phyloP scores from a whole-genome alignment of 2,113 vertebrate genomes.

The Pimephales promelas region DNA sequence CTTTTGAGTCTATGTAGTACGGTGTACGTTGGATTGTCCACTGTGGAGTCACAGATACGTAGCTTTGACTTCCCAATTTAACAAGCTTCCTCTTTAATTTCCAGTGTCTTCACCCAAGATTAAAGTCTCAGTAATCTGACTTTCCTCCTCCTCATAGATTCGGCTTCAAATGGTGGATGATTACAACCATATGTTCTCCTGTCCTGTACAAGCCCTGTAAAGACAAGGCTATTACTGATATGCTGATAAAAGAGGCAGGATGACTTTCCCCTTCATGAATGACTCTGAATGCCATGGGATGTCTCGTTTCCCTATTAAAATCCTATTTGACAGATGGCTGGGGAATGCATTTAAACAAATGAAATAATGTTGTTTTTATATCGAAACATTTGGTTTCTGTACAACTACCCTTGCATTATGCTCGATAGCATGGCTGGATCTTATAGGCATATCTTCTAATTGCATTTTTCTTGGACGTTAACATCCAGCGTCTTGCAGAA shows the following conservation, averaged over 20 bases:
- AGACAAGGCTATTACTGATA: constrained; percentile 46
- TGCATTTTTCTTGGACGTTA: constrained; percentile 48
- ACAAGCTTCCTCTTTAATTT: constrained; percentile 38
- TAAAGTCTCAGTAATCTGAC: constrained; percentile 46
- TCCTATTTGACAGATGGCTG: neutral
- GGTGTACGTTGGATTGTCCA: neutral
- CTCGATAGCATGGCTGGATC: constrained; percentile 11
- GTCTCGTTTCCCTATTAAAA: constrained; percentile 5
- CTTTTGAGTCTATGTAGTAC: neutral
- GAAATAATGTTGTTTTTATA: constrained; percentile 1
- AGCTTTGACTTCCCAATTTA: constrained; percentile 2
- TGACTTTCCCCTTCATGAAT: neutral
- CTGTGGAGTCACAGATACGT: neutral
- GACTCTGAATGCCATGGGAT: constrained; percentile 8
- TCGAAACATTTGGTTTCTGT: neutral
- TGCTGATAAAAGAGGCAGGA: constrained; percentile 14
- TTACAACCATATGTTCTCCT: constrained; percentile 55
- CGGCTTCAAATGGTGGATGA: constrained; percentile 36
- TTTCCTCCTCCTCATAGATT: constrained; percentile 46
- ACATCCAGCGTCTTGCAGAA: constrained; percentile 21
- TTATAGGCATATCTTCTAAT: constrained; percentile 38
- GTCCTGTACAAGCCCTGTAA: constrained; percentile 38
- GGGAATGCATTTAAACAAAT: constrained; percentile 18
- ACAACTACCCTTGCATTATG: neutral
- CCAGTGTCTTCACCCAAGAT: constrained; percentile 28